phyloP scores from a whole-genome alignment of 2,113 vertebrate species.

The Balaenoptera acutorostrata region DNA sequence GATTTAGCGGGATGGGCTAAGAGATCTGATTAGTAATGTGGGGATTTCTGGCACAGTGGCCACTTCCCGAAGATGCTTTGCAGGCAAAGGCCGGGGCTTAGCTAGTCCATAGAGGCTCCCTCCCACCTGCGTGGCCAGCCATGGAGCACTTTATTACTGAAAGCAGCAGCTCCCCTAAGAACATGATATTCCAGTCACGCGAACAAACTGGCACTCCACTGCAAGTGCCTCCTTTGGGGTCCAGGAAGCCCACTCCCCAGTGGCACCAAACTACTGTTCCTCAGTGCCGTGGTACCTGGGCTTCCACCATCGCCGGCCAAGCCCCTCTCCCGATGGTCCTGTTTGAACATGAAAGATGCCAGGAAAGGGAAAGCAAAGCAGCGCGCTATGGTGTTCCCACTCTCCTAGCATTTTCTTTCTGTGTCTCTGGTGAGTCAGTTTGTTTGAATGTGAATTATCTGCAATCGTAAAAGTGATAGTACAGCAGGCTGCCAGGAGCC shows the following conservation, averaged over 20 bases:
- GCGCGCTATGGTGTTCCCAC: not conserved
- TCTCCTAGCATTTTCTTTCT: not conserved
- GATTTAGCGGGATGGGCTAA: not conserved
- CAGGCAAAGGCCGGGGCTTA: not conserved
- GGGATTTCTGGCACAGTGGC: not conserved
- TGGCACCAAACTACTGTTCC: not conserved
- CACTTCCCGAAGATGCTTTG: fast-evolving
- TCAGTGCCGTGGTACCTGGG: not conserved
- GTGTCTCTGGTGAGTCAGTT: slow-evolving; percentile 37
- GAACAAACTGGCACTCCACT: not conserved
- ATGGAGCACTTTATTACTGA: not conserved
- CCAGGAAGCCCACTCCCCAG: not conserved
- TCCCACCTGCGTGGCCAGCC: fast-evolving
- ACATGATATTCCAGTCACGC: fast-evolving
- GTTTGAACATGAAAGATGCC: not conserved
- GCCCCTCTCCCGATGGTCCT: not conserved
- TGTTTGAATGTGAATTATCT: slow-evolving; percentile 65
- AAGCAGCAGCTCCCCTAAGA: not conserved
- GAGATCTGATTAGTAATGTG: not conserved
- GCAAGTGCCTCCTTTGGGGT: not conserved
- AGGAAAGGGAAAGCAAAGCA: not conserved
- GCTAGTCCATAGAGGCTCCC: not conserved
- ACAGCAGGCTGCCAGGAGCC: not conserved
- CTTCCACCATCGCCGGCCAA: not conserved
- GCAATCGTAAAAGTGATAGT: not conserved